A percentile compares a stretch with the other conserved stretches of the same genome.
Conservation (phyloP, 2,113 vertebrate genomes). For the Peromyscus polionotus region DNA sequence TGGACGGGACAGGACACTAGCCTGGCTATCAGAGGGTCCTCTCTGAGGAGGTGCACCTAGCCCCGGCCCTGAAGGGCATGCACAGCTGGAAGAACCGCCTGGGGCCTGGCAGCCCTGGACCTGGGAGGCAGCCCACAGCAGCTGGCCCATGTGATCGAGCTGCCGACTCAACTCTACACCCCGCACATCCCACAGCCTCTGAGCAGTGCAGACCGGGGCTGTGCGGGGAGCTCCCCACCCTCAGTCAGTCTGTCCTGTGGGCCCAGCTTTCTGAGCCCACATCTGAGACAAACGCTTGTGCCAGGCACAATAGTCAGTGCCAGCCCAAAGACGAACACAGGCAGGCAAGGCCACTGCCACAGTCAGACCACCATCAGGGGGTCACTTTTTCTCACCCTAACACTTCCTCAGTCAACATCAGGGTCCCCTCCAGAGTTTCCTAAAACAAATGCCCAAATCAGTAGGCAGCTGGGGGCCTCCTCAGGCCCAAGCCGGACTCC, state of each 20-base stretch:
- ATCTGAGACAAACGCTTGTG: not conserved
- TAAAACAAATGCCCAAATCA: conserved; percentile 55
- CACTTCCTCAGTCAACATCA: conserved; percentile 36
- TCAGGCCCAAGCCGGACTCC: conserved; percentile 65
- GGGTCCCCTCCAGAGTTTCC: conserved; percentile 50
- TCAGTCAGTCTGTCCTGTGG: rapidly evolving
- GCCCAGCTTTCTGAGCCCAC: not conserved
- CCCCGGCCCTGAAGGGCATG: conserved; percentile 16
- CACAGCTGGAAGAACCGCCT: conserved; percentile 15
- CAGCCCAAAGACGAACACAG: not conserved
- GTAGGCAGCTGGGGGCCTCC: not conserved
- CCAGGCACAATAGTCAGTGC: not conserved
- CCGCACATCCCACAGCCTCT: not conserved
- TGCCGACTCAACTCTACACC: not conserved
- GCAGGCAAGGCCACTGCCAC: not conserved
- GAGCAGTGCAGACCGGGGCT: not conserved
- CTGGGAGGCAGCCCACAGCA: not conserved
- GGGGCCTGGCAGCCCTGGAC: not conserved
- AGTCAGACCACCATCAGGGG: not conserved
- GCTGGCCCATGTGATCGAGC: not conserved
- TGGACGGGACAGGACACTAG: rapidly evolving
- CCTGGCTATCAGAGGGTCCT: not conserved
- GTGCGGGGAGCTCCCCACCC: no score
- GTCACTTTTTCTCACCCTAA: conserved; percentile 18
- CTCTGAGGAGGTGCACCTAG: not conserved